phyloP scores from a whole-genome alignment of 2,113 vertebrate genomes.

The Bothrops jararaca region DNA sequence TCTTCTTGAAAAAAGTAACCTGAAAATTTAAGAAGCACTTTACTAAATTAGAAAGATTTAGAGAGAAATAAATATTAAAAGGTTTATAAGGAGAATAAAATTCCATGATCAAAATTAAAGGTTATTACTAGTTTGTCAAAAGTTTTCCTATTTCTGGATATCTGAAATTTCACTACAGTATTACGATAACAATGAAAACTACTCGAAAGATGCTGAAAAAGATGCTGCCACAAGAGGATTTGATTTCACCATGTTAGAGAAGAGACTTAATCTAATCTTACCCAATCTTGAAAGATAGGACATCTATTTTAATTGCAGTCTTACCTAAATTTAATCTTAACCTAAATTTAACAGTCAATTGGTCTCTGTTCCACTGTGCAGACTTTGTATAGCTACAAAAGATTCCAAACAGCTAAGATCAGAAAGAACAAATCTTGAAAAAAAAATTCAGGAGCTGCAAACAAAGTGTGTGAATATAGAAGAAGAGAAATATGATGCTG shows the following conservation, averaged over 20 bases:
- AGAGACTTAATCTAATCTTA: background rate
- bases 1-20: background rate
- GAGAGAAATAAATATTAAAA: background rate
- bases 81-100: background rate
- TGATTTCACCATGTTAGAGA: background rate
- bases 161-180: background rate
- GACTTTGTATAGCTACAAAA: slow-evolving; percentile 69
- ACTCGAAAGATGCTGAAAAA: background rate
- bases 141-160: background rate
- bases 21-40: background rate
- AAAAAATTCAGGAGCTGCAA: slow-evolving; percentile 79
- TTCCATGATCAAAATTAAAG: background rate
- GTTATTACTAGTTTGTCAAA: background rate
- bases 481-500: slow-evolving; percentile 80
- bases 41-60: background rate
- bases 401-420: slow-evolving; percentile 74
- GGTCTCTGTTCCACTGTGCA: slow-evolving; percentile 44
- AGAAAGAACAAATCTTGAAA: slow-evolving; percentile 78
- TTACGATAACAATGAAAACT: background rate
- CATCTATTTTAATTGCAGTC: background rate
- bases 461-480: slow-evolving; percentile 70
- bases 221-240: background rate
- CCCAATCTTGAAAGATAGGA: background rate
- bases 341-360: background rate
- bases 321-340: background rate